These are phyloP conservation scores for Yponomeuta evonymella DNA, from an alignment of 2,888 invertebrate genomes.

Conservation along the genomic window DNA sequence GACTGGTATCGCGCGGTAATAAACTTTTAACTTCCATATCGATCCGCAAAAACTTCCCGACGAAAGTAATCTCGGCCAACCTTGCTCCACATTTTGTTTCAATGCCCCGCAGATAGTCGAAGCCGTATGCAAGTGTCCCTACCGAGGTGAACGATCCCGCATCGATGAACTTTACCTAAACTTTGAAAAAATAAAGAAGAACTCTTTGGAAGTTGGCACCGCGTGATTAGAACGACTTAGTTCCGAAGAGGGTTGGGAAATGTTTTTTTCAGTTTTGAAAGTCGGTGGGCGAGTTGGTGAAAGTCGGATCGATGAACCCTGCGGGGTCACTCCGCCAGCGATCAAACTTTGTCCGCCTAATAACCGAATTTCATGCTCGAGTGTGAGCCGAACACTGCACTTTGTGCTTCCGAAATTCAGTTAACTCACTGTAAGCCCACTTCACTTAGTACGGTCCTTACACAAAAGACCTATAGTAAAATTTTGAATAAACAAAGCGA, in stretches of 20 bases:
- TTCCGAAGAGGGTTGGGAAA: conserved; percentile 72
- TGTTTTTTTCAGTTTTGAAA: conserved; percentile 74
- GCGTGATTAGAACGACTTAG: conserved; percentile 76
- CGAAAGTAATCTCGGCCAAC: conserved; percentile 71
- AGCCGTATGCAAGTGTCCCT: conserved; percentile 73
- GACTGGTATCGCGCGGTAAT: conserved; percentile 47
- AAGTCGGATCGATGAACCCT: conserved; percentile 72
- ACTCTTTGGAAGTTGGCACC: conserved; percentile 54
- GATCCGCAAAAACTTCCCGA: conserved; percentile 68
- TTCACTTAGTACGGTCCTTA: background rate
- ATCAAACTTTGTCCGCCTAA: conserved; percentile 71
- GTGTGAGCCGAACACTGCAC: conserved; percentile 48
- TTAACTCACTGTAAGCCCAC: conserved; percentile 9
- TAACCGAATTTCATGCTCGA: conserved; percentile 68
- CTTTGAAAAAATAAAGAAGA: conserved; percentile 65
- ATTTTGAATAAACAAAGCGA: no score
- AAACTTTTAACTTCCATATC: conserved; percentile 69
- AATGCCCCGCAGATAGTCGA: conserved; percentile 52
- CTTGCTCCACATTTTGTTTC: conserved; percentile 74
- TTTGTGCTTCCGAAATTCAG: conserved; percentile 24
- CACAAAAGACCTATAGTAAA: background rate
- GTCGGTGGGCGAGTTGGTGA: conserved; percentile 75
- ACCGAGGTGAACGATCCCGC: conserved; percentile 72
- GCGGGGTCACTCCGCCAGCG: conserved; percentile 54
- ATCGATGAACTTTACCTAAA: conserved; percentile 72